Evolutionary conservation across 2,888 invertebrate species (phyloP), one percentile per base, ranked within the genome.

Genomic region (Malthinus flaveolus): DNA sequence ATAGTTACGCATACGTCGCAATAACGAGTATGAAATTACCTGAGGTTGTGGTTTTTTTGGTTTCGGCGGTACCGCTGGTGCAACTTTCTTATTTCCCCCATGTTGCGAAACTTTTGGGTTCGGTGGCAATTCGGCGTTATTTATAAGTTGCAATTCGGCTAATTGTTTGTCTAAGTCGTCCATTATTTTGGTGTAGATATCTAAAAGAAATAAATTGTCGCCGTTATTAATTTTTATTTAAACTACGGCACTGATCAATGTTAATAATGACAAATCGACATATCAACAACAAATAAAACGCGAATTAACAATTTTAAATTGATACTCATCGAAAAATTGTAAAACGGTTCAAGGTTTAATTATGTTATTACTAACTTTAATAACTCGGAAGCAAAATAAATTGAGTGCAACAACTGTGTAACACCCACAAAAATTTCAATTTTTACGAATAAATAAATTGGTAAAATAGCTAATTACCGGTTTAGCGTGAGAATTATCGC

Each of bases 51-150:
- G 80, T 73, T 84, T 89, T 75, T 85, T 87, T 64, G 90, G 91
- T 76, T 91, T 91, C 7, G 91, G 91, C 44, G 91, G 91, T 56
- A 91, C 90, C 52, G 87, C 88, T 62, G 91, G 91, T 63, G 89
- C 90, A 62, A 88, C 81, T 79, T 89, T 91, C 67, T 82, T 84
- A 13, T 74, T 81, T 78, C 13, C 76, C 66, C 74, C 81, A 78
- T 13, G 76, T 67, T 74, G 76, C 76, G 56, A 70, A 6, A 67
- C 49, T 53, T 65, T 63, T 1, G 73, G 68, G 63, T 71, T 75
- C 34, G 72, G 75, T 51, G 76, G 75, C 45, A 79, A 66, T 15
- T 79, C 77, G 9, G 73, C 71, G 59, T 79, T 81, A 63, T 84
- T 85, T 49, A 82, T 79, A 74, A 88, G 79, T 73, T 87, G 86